Evolutionary conservation across 1,140 invertebrate genomes (phyloP), one percentile per base, ranked within the genome.

Genomic region (Drosophila orosa): DNA sequence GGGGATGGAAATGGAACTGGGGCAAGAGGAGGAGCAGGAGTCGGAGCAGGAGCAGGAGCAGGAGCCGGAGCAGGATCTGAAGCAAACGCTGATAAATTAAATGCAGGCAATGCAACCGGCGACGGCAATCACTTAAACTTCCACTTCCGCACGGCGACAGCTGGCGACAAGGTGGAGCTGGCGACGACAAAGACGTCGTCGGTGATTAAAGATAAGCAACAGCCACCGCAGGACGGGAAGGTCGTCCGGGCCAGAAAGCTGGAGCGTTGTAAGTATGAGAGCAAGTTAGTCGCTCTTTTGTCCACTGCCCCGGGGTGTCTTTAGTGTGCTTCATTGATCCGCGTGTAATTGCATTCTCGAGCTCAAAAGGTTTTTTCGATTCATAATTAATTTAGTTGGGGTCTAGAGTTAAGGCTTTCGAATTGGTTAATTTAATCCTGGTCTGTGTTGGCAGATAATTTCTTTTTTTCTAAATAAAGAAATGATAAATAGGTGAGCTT

Each of bases 101-200:
- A 89, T 89, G 84, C 84, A 89, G 78, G 58, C 78, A 81, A 68
- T 74, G 81, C 75, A 78, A 65, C 60, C 67, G 57, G 45, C 67
- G 65, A 72, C 56, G 52, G 79, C 81, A 87, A 87, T 86, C 83
- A 87, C 71, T 87, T 87, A 87, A 87, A 71, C 79, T 80, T 79
- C 52, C 67, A 74, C 83, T 76, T 76, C 52, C 72, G 61, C 54
- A 73, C 80, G 60, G 66, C 83, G 35, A 61, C 83, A 89, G 79
- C 78, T 82, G 83, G 58, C 82, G 83, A 87, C 72, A 87, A 79
- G 75, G 57, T 63, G 76, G 74, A 68, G 65, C 66, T 61, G 59
- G 59, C 68, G 48, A 54, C 59, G 59, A 60, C 78, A 57, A 79
- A 69, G 74, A 74, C 54, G 75, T 56, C 57, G 74, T 56, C 57